Percentiles rank a stretch among this genome's conserved stretches.
Evolutionary conservation across 2,797 vertebrate genomes (phyloP).

Genomic region (Graptemys geographica): DNA sequence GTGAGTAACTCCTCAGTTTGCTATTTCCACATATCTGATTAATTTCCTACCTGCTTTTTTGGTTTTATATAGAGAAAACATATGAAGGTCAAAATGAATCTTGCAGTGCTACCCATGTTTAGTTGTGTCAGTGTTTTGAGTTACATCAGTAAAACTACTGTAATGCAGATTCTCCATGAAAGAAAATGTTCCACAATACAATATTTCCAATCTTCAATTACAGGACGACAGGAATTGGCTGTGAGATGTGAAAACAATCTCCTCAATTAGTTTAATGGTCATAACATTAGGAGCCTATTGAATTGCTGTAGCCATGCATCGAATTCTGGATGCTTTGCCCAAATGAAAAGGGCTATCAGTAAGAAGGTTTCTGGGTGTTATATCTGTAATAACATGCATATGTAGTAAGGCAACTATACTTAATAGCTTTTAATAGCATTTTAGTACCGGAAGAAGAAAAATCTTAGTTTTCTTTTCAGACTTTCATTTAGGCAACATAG

Average conservation of each 20-base stretch:
- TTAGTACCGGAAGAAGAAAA: not conserved
- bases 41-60: not conserved
- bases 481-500: not conserved
- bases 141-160: not conserved
- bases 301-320: not conserved
- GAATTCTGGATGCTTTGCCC: not conserved
- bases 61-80: not conserved
- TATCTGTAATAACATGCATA: not conserved
- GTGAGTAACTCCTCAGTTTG: accelerated
- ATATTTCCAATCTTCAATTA: not conserved
- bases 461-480: not conserved
- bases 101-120: not conserved
- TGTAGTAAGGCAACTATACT: not conserved
- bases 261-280: not conserved
- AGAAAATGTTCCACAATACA: accelerated
- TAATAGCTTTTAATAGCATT: not conserved
- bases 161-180: not conserved
- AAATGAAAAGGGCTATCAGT: not conserved
- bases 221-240: not conserved
- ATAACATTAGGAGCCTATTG: not conserved
- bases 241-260: not conserved
- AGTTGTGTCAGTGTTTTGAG: not conserved
- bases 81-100: not conserved
- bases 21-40: not conserved
- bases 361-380: not conserved